Conservation (phyloP, 1,140 invertebrate species). For the Hyles euphorbiae region DNA sequence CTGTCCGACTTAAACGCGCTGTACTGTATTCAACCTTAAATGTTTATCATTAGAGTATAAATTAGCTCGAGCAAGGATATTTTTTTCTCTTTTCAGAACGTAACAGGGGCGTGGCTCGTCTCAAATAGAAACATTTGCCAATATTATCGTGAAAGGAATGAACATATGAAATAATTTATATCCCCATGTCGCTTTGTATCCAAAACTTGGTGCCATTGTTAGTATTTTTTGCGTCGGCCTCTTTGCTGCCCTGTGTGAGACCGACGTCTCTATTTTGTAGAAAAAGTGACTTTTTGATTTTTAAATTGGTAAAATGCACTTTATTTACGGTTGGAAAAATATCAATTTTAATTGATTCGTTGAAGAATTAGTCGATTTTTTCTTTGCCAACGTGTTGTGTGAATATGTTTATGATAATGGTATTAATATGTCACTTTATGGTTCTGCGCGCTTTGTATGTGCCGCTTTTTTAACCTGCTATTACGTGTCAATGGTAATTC, state of each 20-base stretch:
- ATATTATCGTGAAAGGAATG: conserved; percentile 74
- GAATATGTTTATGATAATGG: too few relatives aligned
- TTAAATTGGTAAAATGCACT: conserved; percentile 23
- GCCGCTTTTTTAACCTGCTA: too few relatives aligned
- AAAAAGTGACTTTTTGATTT: conserved; percentile 36
- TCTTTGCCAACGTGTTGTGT: conserved; percentile 13
- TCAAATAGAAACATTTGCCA: conserved; percentile 74
- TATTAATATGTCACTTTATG: too few relatives aligned
- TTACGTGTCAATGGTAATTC: too few relatives aligned
- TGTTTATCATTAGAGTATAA: background rate
- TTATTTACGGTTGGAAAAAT: conserved; percentile 12
- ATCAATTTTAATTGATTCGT: conserved; percentile 14
- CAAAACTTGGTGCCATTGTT: conserved; percentile 66
- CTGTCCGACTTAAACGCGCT: conserved; percentile 14
- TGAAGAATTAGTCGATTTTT: background rate
- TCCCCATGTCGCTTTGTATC: conserved; percentile 68
- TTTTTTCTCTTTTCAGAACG: conserved; percentile 41
- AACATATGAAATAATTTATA: conserved; percentile 75
- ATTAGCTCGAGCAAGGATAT: background rate
- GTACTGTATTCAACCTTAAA: conserved; percentile 1
- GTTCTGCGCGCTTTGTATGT: too few relatives aligned
- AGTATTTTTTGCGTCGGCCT: conserved; percentile 66
- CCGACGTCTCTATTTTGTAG: conserved; percentile 65
- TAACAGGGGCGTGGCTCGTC: conserved; percentile 61
- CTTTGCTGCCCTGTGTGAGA: conserved; percentile 58